Base-by-base conservation (phyloP, 2,797 vertebrate genomes). In the Protosalanx chinensis region DNA sequence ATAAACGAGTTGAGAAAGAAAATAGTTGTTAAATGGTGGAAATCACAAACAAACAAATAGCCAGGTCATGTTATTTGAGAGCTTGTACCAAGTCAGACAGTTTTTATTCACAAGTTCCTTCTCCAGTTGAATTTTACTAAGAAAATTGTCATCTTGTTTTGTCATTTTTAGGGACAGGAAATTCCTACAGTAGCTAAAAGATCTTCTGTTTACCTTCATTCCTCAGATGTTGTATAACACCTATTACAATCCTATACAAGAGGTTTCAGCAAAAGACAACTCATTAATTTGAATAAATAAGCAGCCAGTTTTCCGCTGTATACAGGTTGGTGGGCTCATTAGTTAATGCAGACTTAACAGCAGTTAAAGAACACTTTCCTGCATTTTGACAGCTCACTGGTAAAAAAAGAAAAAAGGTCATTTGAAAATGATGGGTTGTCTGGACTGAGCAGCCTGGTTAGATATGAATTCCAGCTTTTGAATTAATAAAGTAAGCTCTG, bases 221-320 rank as follows among this genome's bases (percentile, higher is more conserved):
- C 32, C 15, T 41, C 53, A 32, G 29, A 46, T 30, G 64, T 57
- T 61, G 53, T 37, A 18, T 18, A 61, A 33, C 27, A 67, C 71
- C 73, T n/a, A 6, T 41, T 35, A 62, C 18, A 63, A 33, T 56
- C 4, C 18, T 59, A 27, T 18, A 27, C 23, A 32, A 18, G 46
- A 58, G 69, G 49, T 61, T 37, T 20, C 51, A n/a, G 66, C 56
- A 35, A 56, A 58, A 60, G 16, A 6, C 16, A 77, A 30, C 62
- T n/a, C 73, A 77, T 76, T 66, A 67, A 73, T 68, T 32, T 68
- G 67, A 58, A 68, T 68, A 68, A 57, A 32, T 58, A 37, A 58
- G n/a, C 53, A 75, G 70, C 71, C 84, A 75, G 41, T 18, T 67
- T 51, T 46, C 46, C 30, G 6, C 49, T 30, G 27, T 18, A 41